These are phyloP conservation scores for Ctenodactylus gundi DNA, from an alignment of 2,113 vertebrate species.

Conservation along the genomic window DNA sequence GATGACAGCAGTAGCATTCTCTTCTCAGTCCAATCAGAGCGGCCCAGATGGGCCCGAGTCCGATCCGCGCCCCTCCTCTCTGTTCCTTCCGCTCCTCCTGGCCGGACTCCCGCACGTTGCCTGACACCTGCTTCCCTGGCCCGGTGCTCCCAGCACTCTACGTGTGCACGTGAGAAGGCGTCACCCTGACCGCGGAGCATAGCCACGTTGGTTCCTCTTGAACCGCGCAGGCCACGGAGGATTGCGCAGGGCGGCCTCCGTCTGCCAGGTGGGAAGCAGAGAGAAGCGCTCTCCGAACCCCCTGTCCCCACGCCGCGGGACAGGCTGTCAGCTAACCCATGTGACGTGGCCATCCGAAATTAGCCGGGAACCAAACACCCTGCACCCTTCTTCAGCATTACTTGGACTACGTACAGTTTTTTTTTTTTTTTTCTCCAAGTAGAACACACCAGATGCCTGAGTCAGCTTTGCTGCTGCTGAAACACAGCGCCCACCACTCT, in stretches of 20 bases:
- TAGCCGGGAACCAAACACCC: neutral
- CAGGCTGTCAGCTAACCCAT: neutral
- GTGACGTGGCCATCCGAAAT: neutral
- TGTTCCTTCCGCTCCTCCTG: rapidly evolving
- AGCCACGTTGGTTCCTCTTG: no score
- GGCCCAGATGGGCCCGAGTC: neutral
- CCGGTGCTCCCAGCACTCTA: neutral
- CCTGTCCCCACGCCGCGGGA: neutral
- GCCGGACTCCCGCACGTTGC: rapidly evolving
- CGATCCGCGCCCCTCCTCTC: neutral
- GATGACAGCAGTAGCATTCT: neutral
- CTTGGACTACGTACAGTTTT: neutral
- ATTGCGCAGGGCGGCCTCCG: neutral
- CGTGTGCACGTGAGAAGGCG: neutral
- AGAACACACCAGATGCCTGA: neutral
- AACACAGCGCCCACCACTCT: no score
- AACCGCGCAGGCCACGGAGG: neutral
- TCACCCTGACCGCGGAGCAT: neutral
- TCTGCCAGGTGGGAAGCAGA: neutral
- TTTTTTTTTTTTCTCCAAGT: neutral
- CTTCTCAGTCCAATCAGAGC: neutral
- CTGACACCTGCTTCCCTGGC: rapidly evolving
- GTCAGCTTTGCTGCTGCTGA: no score
- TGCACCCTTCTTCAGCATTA: neutral
- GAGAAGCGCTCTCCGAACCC: neutral